Base-by-base conservation (phyloP, 1,140 invertebrate species). In the Liolophura sinensis region DNA sequence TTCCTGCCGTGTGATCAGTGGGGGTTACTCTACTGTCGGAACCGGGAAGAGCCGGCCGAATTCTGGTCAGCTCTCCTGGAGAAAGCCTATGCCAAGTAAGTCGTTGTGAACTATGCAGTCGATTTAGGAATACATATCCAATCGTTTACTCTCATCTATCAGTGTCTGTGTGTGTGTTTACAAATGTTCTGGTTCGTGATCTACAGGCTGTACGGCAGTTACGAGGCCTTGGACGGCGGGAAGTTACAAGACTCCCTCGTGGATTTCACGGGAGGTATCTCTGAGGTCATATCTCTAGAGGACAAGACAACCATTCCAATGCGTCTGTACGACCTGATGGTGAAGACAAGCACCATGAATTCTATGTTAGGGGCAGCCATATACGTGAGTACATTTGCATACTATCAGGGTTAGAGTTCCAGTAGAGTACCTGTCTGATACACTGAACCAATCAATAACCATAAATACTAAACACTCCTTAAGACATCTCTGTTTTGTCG, bases 21-120 rank as follows among this genome's bases (percentile, higher is more conserved):
- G 72, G 89, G 90, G 25, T 84, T 90, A 3, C 75, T 86, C 16
- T 76, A 80, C 60, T 82, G 77, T 57, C 77, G 76, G 15, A 78
- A 82, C 58, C 80, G 73, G 50, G 69, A 78, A 7, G 73, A 83
- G 47, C 67, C 74, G 0, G 73, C 78, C 72, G 87, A 88, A 65
- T 98, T 98, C 83, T 99, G 97, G 97, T 94, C 93, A 78, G 95
- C 96, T 0, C 86, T 99, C 18, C 82, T 99, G 31, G 97, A 99
- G 81, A 99, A 99, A 86, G 97, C 97, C 0, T 99, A 99, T 85
- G 96, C 97, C 20, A 99, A 99, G 93, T 82, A 73, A 70, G 65
- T 51, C n/a, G 18, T 18, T 31, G 16, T 31, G 31, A 40, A 60
- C 18, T 7, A 60, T 24, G 25, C 27, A 11, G 7, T 18, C n/a